phyloP scores from a whole-genome alignment of 2,888 invertebrate species.

The Drosophila acutilabella region DNA sequence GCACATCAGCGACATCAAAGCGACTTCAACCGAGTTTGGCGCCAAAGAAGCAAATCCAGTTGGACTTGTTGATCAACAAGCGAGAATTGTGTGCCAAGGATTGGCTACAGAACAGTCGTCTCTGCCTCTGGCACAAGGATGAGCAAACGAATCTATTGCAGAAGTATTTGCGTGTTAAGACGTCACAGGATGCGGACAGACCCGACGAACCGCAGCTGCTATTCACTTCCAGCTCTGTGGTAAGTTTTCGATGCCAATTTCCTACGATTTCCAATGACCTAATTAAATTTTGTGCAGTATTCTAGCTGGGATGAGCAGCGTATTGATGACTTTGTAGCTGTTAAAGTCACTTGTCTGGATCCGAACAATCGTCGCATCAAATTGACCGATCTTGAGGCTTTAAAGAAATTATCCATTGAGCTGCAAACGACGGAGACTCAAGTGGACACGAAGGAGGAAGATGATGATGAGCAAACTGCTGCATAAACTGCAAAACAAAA shows the following conservation, averaged over 20 bases:
- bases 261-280: not conserved
- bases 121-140: constrained; percentile 85
- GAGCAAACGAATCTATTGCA: constrained; percentile 83
- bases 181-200: constrained; percentile 38
- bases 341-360: constrained; percentile 82
- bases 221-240: constrained; percentile 85
- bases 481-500: constrained; percentile 20
- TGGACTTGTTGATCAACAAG: constrained; percentile 82
- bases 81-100: constrained; percentile 80
- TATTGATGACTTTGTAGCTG: constrained; percentile 81
- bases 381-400: constrained; percentile 69
- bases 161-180: constrained; percentile 84
- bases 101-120: constrained; percentile 79
- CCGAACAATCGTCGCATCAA: constrained; percentile 81
- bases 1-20: constrained; percentile 59
- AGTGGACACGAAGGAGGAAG: constrained; percentile 42
- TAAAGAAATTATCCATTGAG: constrained; percentile 66
- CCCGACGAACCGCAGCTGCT: constrained; percentile 80
- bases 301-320: constrained; percentile 85
- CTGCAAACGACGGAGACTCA: constrained; percentile 41
- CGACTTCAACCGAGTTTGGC: constrained; percentile 60
- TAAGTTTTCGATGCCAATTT: constrained; percentile 42
- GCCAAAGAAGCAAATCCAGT: constrained; percentile 78
- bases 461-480: constrained; percentile 34
- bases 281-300: constrained; percentile 69